Conservation (phyloP, 2,113 vertebrate genomes). For the Myotis davidii region DNA sequence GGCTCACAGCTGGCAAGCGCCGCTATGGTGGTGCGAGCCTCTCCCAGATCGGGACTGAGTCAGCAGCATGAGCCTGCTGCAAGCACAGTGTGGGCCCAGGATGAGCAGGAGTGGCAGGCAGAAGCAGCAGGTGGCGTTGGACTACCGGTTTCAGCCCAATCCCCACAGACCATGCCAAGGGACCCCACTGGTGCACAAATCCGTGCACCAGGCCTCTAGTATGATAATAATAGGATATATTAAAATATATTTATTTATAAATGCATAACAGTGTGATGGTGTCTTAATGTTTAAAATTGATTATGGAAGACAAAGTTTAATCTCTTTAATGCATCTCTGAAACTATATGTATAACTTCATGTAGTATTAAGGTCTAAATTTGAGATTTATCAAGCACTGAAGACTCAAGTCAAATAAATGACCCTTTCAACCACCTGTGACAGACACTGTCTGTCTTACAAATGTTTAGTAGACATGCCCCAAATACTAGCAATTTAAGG, state of each 20-base stretch:
- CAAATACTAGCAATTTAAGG: not conserved
- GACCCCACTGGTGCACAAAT: too few relatives aligned
- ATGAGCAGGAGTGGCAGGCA: too few relatives aligned
- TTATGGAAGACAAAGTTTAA: not conserved
- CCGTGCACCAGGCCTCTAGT: too few relatives aligned
- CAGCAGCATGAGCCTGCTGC: too few relatives aligned
- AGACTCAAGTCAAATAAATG: not conserved
- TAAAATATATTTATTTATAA: slow-evolving; percentile 20
- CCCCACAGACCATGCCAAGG: too few relatives aligned
- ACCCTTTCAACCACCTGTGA: not conserved
- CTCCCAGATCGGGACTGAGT: too few relatives aligned
- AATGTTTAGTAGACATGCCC: not conserved
- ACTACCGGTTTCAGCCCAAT: too few relatives aligned
- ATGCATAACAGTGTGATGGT: not conserved
- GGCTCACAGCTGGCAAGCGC: too few relatives aligned
- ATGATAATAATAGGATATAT: not conserved
- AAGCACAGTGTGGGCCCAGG: too few relatives aligned
- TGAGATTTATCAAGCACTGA: not conserved
- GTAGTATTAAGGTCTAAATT: not conserved
- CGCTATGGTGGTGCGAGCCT: too few relatives aligned
- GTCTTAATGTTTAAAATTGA: not conserved
- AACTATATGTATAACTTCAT: not conserved
- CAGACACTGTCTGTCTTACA: not conserved
- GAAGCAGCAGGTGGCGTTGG: too few relatives aligned
- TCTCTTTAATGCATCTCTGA: not conserved